Evolutionary conservation across 2,113 vertebrate genomes (phyloP).

Genomic region (Sarotherodon lohbergeri): DNA sequence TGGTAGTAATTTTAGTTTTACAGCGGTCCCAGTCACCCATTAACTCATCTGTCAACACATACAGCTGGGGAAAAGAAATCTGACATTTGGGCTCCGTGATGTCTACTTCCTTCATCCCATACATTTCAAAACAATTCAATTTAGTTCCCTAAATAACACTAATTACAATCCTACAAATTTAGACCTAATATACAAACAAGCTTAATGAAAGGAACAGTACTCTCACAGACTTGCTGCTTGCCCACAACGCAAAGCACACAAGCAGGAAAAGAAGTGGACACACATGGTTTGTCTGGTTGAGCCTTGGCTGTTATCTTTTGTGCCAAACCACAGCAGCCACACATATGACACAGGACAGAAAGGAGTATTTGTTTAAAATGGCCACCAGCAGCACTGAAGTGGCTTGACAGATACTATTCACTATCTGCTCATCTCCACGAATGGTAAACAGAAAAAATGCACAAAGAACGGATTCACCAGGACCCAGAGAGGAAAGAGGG

Average conservation of each 20-base stretch:
- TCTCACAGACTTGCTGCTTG: background rate
- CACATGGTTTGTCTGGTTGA: background rate
- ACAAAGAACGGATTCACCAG: conserved; percentile 46
- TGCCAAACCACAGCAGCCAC: conserved; percentile 16
- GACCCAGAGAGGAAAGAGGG: background rate
- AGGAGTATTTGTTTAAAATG: conserved; percentile 42
- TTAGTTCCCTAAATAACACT: background rate
- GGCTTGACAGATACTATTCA: conserved; percentile 22
- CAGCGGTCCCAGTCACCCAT: conserved; percentile 29
- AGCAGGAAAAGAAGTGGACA: background rate
- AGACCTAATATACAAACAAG: background rate
- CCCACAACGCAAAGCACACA: background rate
- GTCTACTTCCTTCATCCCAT: background rate
- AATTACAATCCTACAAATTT: background rate
- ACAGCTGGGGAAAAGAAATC: background rate
- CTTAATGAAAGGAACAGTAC: background rate
- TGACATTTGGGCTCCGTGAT: background rate
- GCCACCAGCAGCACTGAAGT: conserved; percentile 11
- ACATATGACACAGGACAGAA: background rate
- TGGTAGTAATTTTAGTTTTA: conserved; percentile 22
- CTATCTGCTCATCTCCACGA: conserved; percentile 44
- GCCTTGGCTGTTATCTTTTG: conserved; percentile 9
- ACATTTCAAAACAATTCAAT: background rate
- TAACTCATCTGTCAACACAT: conserved; percentile 55
- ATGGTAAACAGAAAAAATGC: conserved; percentile 2